Conservation (phyloP, 2,113 vertebrate genomes). For the Cyanoramphus novaezelandiae region DNA sequence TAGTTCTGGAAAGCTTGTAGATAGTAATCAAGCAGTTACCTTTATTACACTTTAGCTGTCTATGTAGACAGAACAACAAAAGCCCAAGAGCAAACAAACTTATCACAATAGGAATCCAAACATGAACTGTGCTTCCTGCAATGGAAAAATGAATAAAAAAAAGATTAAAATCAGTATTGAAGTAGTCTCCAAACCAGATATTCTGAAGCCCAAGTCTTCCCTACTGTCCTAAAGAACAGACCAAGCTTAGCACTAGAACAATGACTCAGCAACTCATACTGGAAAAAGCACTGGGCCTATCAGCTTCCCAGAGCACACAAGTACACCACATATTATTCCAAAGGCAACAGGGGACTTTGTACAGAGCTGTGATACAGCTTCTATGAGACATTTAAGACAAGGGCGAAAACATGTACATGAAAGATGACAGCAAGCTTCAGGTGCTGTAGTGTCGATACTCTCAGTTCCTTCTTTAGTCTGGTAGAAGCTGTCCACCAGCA, state of each 20-base stretch:
- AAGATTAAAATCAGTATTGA: not conserved
- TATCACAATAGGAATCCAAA: not conserved
- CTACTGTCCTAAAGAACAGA: not conserved
- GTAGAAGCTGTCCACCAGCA: not conserved
- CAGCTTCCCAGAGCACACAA: not conserved
- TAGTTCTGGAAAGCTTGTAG: not conserved
- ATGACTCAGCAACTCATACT: not conserved
- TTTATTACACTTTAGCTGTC: not conserved
- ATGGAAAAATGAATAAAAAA: not conserved
- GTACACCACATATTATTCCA: not conserved
- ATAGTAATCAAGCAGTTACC: conserved; percentile 22
- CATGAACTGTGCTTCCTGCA: not conserved
- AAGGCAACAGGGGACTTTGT: not conserved
- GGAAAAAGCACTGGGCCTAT: not conserved
- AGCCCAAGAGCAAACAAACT: fast-evolving
- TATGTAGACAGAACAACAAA: not conserved
- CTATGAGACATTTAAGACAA: not conserved
- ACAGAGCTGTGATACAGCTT: not conserved
- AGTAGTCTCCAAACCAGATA: not conserved
- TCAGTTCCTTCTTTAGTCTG: not conserved
- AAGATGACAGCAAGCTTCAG: fast-evolving
- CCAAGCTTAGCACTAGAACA: not conserved
- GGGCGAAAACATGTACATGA: not conserved
- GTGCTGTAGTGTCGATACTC: fast-evolving
- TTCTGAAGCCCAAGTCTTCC: not conserved